phyloP scores from a whole-genome alignment of 2,888 invertebrate species.

The Rugalucina vietnamica region DNA sequence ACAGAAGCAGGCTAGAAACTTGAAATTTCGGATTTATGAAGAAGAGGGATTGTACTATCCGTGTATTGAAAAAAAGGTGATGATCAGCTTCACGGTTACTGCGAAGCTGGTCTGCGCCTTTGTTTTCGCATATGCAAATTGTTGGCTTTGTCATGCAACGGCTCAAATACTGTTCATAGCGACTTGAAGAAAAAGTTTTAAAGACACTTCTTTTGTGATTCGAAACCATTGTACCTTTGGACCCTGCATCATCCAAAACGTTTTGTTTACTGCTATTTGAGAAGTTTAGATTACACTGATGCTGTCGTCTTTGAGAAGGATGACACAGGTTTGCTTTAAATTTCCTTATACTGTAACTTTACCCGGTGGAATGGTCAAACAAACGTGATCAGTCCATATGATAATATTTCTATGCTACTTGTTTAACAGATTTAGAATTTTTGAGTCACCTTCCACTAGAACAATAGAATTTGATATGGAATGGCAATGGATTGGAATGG shows the following conservation, averaged over 20 bases:
- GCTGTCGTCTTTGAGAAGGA: background rate
- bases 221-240: background rate
- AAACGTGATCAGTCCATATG: background rate
- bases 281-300: background rate
- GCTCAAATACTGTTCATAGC: too few relatives aligned
- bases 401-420: background rate
- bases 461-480: too few relatives aligned
- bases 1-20: too few relatives aligned
- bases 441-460: background rate
- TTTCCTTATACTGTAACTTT: background rate
- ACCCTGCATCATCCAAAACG: background rate
- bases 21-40: too few relatives aligned
- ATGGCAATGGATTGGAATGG: too few relatives aligned
- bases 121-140: too few relatives aligned
- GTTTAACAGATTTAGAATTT: background rate
- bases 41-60: too few relatives aligned
- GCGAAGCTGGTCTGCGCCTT: too few relatives aligned
- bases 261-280: background rate
- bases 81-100: too few relatives aligned
- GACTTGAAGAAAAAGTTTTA: background rate
- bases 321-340: background rate
- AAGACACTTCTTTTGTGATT: background rate
- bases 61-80: too few relatives aligned
- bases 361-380: background rate
- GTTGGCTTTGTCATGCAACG: too few relatives aligned